Percentiles rank a stretch among this genome's conserved stretches.
phyloP scores from a whole-genome alignment of 2,888 invertebrate genomes.

The Diaprepes abbreviatus region DNA sequence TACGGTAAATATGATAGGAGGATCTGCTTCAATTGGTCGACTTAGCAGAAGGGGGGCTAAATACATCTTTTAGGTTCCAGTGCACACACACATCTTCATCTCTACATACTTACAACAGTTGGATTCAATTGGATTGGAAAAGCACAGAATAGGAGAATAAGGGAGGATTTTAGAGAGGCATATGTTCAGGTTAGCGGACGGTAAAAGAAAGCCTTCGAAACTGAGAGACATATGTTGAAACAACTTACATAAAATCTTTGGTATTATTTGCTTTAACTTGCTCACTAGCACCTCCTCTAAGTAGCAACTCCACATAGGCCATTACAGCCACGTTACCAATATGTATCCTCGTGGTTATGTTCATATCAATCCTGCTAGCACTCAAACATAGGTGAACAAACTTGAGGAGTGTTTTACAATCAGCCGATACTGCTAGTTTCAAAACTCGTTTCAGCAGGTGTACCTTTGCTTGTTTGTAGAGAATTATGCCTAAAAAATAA shows the following conservation, averaged over 20 bases:
- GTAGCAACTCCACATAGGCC: slow-evolving; percentile 74
- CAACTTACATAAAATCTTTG: slow-evolving; percentile 72
- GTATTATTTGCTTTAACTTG: slow-evolving; percentile 62
- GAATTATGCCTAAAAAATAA: slow-evolving; percentile 73
- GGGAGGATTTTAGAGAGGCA: too few species aligned
- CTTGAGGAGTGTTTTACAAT: slow-evolving; percentile 73
- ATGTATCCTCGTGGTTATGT: slow-evolving; percentile 74
- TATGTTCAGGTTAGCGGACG: too few species aligned
- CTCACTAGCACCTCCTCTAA: slow-evolving; percentile 62
- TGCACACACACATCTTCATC: too few species aligned
- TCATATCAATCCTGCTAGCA: slow-evolving; percentile 71
- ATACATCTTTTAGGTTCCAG: too few species aligned
- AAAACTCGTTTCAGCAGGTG: slow-evolving; percentile 69
- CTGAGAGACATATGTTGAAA: too few species aligned
- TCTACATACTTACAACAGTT: too few species aligned
- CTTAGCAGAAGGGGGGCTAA: too few species aligned
- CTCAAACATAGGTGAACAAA: slow-evolving; percentile 72
- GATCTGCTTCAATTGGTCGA: too few species aligned
- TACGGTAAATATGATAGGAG: too few species aligned
- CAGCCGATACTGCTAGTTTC: slow-evolving; percentile 75
- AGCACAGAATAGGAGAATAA: too few species aligned
- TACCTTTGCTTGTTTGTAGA: slow-evolving; percentile 78
- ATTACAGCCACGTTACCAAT: slow-evolving; percentile 77
- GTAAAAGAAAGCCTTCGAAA: too few species aligned
- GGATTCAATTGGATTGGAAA: too few species aligned